Evolutionary conservation across 1,140 invertebrate species (phyloP), one percentile per base, ranked within the genome.

Genomic region (Spodoptera litura): DNA sequence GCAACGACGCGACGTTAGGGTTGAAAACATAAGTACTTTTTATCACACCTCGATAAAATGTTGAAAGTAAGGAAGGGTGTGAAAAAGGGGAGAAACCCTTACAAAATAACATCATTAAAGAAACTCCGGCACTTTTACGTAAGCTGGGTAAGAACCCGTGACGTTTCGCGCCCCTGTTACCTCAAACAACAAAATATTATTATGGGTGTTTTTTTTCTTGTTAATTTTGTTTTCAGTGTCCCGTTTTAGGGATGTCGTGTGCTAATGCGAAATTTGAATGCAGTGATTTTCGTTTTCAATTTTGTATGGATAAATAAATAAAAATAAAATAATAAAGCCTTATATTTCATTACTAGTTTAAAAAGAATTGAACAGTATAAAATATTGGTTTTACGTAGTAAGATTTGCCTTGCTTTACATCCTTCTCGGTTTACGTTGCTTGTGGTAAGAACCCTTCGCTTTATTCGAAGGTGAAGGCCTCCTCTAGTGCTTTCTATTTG

Each of bases 31-130:
- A 70, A 31, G 49, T 52, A 51, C 44, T 52, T 70, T 31, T 27
- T 31, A 53, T 53, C 11, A 70, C 66, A 52, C 49, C 12, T 53
- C 49, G 13, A 51, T 27, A 53, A 70, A 70, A 31, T 10, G 49
- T 11, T 12, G 20, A 20, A 53, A 53, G 66, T 52, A 31, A 52
- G 25, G 49, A 49, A 13, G 49, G 49, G 66, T 53, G 66, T 53
- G 49, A 70, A 68, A 20, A 53, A n/a, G 66, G 66, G 12, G 66
- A 70, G 12, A 53, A n/a, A 12, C 12, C 64, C 49, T 70, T 8
- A 70, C 44, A 68, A n/a, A 70, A 53, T 70, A 53, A 53, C 66
- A 53, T 53, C 49, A 53, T 70, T 70, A 70, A 53, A 53, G 66
- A 31, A 70, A 52, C 5, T 70, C 25, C 11, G 13, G 25, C 49